A percentile compares a stretch with the other conserved stretches of the same genome.
Conservation (phyloP, 2,113 vertebrate species). For the Nipponia nippon region DNA sequence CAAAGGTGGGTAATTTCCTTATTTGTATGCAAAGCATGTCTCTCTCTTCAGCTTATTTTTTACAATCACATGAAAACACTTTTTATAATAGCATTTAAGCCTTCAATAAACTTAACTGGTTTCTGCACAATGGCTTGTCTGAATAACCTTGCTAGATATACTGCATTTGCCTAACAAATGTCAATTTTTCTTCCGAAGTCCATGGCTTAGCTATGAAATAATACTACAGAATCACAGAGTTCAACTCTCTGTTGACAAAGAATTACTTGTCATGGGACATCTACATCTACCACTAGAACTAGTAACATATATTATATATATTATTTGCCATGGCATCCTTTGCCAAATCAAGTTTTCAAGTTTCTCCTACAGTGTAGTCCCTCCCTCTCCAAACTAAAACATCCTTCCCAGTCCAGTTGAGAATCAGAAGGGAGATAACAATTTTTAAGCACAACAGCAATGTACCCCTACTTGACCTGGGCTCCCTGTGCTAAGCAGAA, state of each 20-base stretch:
- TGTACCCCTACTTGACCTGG: neutral
- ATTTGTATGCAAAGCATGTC: neutral
- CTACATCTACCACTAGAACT: neutral
- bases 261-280: neutral
- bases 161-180: neutral
- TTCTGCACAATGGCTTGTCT: neutral
- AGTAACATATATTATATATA: neutral
- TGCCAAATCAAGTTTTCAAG: neutral
- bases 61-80: neutral
- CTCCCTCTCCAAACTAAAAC: neutral
- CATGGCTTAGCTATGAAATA: neutral
- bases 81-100: neutral
- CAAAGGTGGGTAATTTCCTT: neutral
- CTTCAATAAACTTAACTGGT: neutral
- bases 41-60: neutral
- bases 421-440: neutral
- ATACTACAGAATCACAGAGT: neutral
- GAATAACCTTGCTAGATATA: neutral
- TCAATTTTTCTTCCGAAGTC: neutral
- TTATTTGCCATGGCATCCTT: neutral
- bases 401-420: neutral
- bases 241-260: neutral
- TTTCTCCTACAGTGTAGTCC: neutral
- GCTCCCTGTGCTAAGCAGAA: neutral
- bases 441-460: neutral